Percentiles rank a stretch among this genome's conserved stretches.
Conservation (phyloP, 2,888 invertebrate genomes). For the Pherbina coryleti region DNA sequence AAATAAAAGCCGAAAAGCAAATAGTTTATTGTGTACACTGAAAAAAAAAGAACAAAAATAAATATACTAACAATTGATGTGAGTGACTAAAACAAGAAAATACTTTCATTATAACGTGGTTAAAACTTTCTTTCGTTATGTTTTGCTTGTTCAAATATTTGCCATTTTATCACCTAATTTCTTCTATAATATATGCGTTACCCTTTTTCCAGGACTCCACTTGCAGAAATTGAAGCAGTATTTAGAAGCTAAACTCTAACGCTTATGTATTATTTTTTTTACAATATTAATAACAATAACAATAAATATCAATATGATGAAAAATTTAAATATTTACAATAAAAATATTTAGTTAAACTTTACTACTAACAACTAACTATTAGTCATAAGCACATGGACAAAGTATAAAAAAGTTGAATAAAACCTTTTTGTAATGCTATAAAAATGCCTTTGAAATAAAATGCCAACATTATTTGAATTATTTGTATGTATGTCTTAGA, state of each 20-base stretch:
- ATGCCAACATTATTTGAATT: too few species aligned
- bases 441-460: too few species aligned
- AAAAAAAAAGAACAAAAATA: neutral
- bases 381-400: too few species aligned
- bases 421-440: too few species aligned
- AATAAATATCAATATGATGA: neutral
- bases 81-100: slow-evolving; percentile 21
- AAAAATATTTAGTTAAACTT: neutral
- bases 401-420: too few species aligned
- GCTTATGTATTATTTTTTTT: slow-evolving; percentile 5
- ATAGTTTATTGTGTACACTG: neutral
- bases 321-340: neutral
- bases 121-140: slow-evolving; percentile 44
- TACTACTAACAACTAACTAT: neutral
- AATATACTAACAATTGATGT: neutral
- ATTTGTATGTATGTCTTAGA: too few species aligned
- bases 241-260: slow-evolving; percentile 65
- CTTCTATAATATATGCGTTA: slow-evolving; percentile 47
- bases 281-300: neutral
- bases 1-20: slow-evolving; percentile 13
- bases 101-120: slow-evolving; percentile 7
- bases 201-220: slow-evolving; percentile 67
- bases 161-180: slow-evolving; percentile 45
- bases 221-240: slow-evolving; percentile 70
- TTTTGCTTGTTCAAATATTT: slow-evolving; percentile 6